Evolutionary conservation across 2,113 vertebrate species (phyloP).

Genomic region (Bagarius yarrelli): DNA sequence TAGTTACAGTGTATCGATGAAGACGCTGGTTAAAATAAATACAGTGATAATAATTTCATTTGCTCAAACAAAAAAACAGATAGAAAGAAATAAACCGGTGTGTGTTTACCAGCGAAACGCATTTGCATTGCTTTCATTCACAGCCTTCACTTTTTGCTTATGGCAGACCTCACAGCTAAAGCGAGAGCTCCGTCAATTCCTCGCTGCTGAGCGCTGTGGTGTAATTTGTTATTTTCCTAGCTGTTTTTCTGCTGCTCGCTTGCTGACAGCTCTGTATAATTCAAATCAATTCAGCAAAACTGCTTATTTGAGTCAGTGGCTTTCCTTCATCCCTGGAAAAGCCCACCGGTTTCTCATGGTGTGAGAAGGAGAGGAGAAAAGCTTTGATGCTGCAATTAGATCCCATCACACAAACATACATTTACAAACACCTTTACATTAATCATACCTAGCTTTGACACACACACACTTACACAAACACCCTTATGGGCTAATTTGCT

Average conservation of each 20-base stretch:
- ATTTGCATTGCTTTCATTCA: conserved; percentile 42
- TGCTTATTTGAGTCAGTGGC: conserved; percentile 50
- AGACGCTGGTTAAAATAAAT: not conserved
- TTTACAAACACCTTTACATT: not conserved
- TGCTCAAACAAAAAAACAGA: conserved; percentile 19
- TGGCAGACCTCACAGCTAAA: conserved; percentile 16
- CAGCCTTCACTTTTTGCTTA: conserved; percentile 12
- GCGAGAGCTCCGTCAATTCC: conserved; percentile 46
- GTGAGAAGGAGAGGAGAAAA: not conserved
- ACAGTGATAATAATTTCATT: conserved; percentile 12
- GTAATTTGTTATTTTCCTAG: conserved; percentile 52
- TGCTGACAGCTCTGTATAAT: conserved; percentile 58
- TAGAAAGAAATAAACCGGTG: not conserved
- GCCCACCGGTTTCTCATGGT: not conserved
- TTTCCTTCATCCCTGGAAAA: conserved; percentile 17
- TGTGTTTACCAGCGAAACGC: conserved; percentile 2
- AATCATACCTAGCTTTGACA: conserved; percentile 16
- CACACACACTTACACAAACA: conserved; percentile 12
- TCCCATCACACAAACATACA: not conserved
- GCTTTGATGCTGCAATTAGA: not conserved
- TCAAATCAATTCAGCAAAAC: conserved; percentile 54
- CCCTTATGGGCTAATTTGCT: conserved; percentile 7
- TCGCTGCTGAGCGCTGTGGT: conserved; percentile 37
- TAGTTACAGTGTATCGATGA: too few relatives aligned
- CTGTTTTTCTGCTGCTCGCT: conserved; percentile 41